A percentile compares a stretch with the other conserved stretches of the same genome.
These are phyloP conservation scores for Diloba caeruleocephala DNA, from an alignment of 2,888 invertebrate species.

Conservation along the genomic window DNA sequence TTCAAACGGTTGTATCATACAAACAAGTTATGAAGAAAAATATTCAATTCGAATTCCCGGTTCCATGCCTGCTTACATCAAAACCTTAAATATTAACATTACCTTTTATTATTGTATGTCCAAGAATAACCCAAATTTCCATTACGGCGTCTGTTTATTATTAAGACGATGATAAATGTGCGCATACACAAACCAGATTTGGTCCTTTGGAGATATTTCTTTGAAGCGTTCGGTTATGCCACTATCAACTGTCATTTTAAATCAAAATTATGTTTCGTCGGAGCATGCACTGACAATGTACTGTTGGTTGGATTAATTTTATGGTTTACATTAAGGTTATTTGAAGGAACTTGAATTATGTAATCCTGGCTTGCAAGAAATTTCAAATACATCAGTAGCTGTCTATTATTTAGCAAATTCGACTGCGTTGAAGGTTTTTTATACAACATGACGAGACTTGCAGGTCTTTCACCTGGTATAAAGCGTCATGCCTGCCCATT, in stretches of 20 bases:
- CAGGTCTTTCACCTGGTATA: too few species aligned
- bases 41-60: slow-evolving; percentile 16
- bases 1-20: too few species aligned
- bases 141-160: slow-evolving; percentile 53
- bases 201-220: slow-evolving; percentile 43
- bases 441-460: too few species aligned
- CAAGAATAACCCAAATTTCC: slow-evolving; percentile 29
- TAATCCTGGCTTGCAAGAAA: neutral
- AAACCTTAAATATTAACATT: slow-evolving; percentile 21
- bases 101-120: slow-evolving; percentile 18
- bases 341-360: neutral
- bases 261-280: slow-evolving; percentile 52
- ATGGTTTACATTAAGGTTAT: slow-evolving; percentile 15
- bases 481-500: too few species aligned
- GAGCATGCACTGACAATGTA: slow-evolving; percentile 20
- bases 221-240: slow-evolving; percentile 42
- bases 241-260: slow-evolving; percentile 46
- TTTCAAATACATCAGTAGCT: too few species aligned
- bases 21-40: slow-evolving; percentile 4
- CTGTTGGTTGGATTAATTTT: slow-evolving; percentile 31
- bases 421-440: too few species aligned
- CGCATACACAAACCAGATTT: slow-evolving; percentile 42
- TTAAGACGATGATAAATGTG: slow-evolving; percentile 46
- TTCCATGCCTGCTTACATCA: slow-evolving; percentile 1
- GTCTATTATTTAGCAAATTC: too few species aligned